These are phyloP conservation scores for zebrafish (Danio rerio) DNA, from an alignment of 2,113 vertebrate genomes.

Conservation along the genomic window GRCz12tu NC_133188.1:13315501-13316000, in stretches of 20 bases:
- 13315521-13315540: constrained; percentile 98
- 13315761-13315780: constrained; percentile 94
- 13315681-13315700: constrained; percentile 4
- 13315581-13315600: constrained; percentile 99
- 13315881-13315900: constrained; percentile 96
- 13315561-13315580: constrained; percentile 97
- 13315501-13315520: constrained; percentile 96
- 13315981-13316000: too few relatives aligned
- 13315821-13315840: constrained; percentile 97
- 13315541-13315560: constrained; percentile 98
- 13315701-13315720: constrained; percentile 86
- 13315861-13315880: constrained; percentile 95
- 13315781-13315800: constrained; percentile 95
- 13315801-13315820: constrained; percentile 98
- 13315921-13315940: constrained; percentile 93
- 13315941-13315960: too few relatives aligned
- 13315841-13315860: constrained; percentile 96
- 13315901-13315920: constrained; percentile 97
- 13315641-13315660: neutral
- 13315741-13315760: constrained; percentile 93
- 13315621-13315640: constrained; percentile 67
- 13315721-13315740: constrained; percentile 89
- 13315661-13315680: neutral
- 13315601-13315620: constrained; percentile 90
- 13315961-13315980: too few relatives aligned